Base-by-base conservation (phyloP, 2,888 invertebrate species). In the Caenorhabditis panamensis region DNA sequence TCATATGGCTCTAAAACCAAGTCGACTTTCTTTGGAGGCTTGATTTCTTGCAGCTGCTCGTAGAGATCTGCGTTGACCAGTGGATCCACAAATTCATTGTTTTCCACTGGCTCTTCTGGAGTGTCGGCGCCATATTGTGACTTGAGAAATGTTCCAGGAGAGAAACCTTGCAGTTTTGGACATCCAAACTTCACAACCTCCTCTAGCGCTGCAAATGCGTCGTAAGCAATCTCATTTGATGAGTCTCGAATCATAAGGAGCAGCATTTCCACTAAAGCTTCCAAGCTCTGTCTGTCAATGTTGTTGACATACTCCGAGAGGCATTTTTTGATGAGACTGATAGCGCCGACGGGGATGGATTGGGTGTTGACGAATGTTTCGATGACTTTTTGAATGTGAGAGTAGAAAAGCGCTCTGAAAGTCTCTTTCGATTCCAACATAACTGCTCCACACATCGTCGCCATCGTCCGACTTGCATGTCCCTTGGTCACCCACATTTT, bases 211-310 rank as follows among this genome's bases (percentile, higher is more conserved):
- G 73, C 63, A 22, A 79, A 79, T 0, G 79, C 79, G 31, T 59
- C 58, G 16, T 73, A 79, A 11, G 67, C 68, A n/a, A 79, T 62
- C 31, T 79, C 79, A 49, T 73, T 79, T 0, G 68, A 69, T 1
- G 67, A 58, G 36, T 68, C 73, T 18, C 67, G 37, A 13, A 75
- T 67, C 62, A 79, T 72, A 8, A 72, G 37, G 2, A 79, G 41
- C 2, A 79, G 36, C 51, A 79, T 69, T 59, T 73, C 79, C 6
- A 51, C 51, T 2, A 69, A 11, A n/a, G 44, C 61, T 68, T 67
- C 67, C 44, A 73, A 22, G 11, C 37, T 66, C 1, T 67, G 67
- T 4, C 26, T 8, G 1, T 54, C n/a, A 18, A 63, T 44, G 8
- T 44, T 62, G 5, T 16, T 26, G 0, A 31, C 56, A 11, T 62